These are phyloP conservation scores for Drosophila miranda DNA, from an alignment of 1,140 invertebrate species.

Conservation along the genomic window DNA sequence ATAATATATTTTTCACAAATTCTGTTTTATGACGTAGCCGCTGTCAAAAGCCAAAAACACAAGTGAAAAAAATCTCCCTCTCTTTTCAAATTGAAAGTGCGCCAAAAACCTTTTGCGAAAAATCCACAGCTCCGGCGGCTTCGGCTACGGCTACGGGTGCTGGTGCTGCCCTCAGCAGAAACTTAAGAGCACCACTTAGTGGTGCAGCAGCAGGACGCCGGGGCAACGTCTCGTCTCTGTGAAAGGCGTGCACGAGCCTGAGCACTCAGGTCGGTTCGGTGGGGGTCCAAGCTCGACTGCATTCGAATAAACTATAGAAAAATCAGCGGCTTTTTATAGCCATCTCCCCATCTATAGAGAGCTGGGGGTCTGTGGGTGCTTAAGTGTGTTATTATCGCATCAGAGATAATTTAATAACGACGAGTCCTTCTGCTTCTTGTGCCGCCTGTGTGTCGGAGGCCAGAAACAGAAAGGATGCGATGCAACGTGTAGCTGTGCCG, in stretches of 20 bases:
- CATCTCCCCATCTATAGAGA: conserved; percentile 2
- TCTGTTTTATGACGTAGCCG: conserved; percentile 64
- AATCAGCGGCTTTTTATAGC: conserved; percentile 77
- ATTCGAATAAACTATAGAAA: conserved; percentile 80
- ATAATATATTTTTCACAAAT: conserved; percentile 49
- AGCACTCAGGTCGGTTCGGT: conserved; percentile 65
- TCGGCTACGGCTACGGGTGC: conserved; percentile 6
- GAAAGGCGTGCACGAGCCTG: conserved; percentile 37
- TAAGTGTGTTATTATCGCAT: conserved; percentile 79
- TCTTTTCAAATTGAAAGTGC: conserved; percentile 54
- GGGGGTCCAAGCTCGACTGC: conserved; percentile 63
- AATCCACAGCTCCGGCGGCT: conserved; percentile 23
- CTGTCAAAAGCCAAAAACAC: conserved; percentile 57
- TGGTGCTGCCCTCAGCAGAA: conserved; percentile 70
- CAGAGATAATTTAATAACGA: conserved; percentile 80
- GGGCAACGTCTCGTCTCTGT: conserved; percentile 4
- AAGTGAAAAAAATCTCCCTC: conserved; percentile 20
- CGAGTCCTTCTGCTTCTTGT: conserved; percentile 33
- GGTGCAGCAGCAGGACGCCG: background rate
- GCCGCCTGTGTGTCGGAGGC: conserved; percentile 36
- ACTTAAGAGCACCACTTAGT: conserved; percentile 74
- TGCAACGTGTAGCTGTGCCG: conserved; percentile 29
- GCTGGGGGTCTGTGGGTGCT: conserved; percentile 17
- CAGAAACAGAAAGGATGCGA: conserved; percentile 72
- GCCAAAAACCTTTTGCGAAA: conserved; percentile 62